Conservation (phyloP, 2,113 vertebrate genomes). For the Vulpes vulpes region DNA sequence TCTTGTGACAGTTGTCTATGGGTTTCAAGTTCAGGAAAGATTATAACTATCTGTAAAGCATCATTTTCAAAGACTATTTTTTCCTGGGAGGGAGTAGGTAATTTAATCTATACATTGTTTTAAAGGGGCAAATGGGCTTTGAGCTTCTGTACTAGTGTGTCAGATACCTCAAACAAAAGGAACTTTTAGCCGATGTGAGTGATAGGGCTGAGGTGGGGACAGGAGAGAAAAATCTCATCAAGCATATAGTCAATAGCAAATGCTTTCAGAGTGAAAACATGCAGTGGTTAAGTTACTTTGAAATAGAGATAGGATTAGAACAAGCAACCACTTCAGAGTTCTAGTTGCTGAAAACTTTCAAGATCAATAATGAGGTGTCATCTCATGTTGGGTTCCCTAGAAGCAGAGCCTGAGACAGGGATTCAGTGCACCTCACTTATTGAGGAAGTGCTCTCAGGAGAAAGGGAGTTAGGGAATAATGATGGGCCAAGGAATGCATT, state of each 20-base stretch:
- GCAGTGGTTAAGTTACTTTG: conserved; percentile 17
- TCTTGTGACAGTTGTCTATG: conserved; percentile 79
- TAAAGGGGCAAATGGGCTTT: conserved; percentile 62
- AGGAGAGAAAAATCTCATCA: conserved; percentile 49
- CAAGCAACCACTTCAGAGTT: background rate
- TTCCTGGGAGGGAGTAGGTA: conserved; percentile 74
- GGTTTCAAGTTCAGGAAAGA: conserved; percentile 81
- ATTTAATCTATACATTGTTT: conserved; percentile 82
- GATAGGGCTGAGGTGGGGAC: background rate
- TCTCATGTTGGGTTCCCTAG: background rate
- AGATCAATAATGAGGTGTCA: background rate
- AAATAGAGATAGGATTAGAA: background rate
- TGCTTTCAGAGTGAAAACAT: conserved; percentile 61
- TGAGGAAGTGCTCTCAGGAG: background rate
- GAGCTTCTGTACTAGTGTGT: conserved; percentile 61
- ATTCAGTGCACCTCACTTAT: background rate
- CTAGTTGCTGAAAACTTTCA: conserved; percentile 13
- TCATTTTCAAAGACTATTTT: conserved; percentile 79
- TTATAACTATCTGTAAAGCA: conserved; percentile 81
- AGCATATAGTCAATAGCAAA: conserved; percentile 8
- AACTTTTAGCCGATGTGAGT: conserved; percentile 66
- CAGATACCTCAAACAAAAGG: background rate
- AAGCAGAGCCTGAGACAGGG: background rate
- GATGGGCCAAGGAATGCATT: background rate
- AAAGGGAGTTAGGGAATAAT: background rate